These are phyloP conservation scores for Siniperca knerii DNA, from an alignment of 2,113 vertebrate genomes.

Conservation along the genomic window DNA sequence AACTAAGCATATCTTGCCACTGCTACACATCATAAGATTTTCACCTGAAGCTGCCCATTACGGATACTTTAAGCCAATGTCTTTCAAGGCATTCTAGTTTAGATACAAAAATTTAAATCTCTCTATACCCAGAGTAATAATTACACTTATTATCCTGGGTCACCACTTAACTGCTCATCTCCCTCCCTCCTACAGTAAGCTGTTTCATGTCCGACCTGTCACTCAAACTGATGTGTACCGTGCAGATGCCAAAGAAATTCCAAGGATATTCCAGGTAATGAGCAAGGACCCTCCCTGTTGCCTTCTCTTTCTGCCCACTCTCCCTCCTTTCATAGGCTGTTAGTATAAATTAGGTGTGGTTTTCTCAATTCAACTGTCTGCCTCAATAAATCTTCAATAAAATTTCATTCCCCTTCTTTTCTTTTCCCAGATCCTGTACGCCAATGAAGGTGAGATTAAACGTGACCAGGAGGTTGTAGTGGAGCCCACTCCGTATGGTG, in stretches of 20 bases:
- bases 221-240: slow-evolving; percentile 99
- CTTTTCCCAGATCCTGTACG: slow-evolving; percentile 91
- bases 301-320: not conserved
- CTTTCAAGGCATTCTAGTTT: not conserved
- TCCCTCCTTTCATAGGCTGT: not conserved
- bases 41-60: not conserved
- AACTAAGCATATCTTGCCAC: too few relatives aligned
- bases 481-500: slow-evolving; percentile 84
- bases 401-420: not conserved
- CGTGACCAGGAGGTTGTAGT: slow-evolving; percentile 90
- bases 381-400: not conserved
- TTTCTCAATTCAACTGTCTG: not conserved
- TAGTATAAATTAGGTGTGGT: not conserved
- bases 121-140: not conserved
- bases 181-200: slow-evolving; percentile 85
- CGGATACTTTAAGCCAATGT: not conserved
- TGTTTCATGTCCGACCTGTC: slow-evolving; percentile 96
- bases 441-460: slow-evolving; percentile 96
- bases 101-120: not conserved
- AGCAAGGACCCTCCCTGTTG: not conserved
- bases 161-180: not conserved
- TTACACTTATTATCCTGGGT: not conserved
- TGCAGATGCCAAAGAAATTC: slow-evolving; percentile 95
- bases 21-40: not conserved
- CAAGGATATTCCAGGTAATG: slow-evolving; percentile 96